Conservation (phyloP, 2,888 invertebrate species). For the Pollenia griseotomentosa region DNA sequence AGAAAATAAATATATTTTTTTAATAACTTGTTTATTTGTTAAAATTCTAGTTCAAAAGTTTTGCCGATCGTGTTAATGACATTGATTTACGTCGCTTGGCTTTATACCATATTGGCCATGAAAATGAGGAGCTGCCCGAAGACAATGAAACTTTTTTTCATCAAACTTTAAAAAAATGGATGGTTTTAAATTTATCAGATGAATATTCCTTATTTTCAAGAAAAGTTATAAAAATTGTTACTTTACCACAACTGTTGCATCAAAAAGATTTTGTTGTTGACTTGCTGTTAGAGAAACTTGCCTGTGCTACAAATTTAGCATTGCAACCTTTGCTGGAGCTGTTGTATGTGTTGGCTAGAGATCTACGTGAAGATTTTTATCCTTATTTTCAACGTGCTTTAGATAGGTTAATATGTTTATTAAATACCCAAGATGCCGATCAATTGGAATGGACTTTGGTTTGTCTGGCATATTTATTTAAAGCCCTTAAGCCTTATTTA, state of each 20-base stretch:
- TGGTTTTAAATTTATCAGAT: conserved; percentile 93
- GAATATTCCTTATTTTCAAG: conserved; percentile 91
- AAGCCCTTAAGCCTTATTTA: conserved; percentile 93
- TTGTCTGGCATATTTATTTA: conserved; percentile 95
- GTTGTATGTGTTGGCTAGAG: conserved; percentile 93
- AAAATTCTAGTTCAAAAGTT: conserved; percentile 90
- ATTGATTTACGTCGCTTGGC: conserved; percentile 93
- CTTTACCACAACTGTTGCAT: conserved; percentile 93
- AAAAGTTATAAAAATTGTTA: conserved; percentile 90
- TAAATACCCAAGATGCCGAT: conserved; percentile 92
- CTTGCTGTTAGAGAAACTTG: conserved; percentile 89
- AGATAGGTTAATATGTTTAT: conserved; percentile 88
- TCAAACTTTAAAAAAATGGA: conserved; percentile 94
- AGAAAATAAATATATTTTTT: neutral
- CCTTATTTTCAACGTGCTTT: conserved; percentile 92
- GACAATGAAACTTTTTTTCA: conserved; percentile 92
- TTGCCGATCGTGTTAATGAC: conserved; percentile 93
- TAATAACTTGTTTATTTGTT: neutral
- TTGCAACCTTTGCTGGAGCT: conserved; percentile 93
- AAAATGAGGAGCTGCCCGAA: conserved; percentile 88
- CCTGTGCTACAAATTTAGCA: conserved; percentile 89
- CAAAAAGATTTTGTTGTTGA: conserved; percentile 91
- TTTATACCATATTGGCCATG: conserved; percentile 92
- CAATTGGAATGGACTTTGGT: conserved; percentile 94
- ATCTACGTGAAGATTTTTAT: conserved; percentile 95